Base-by-base conservation (phyloP, 2,888 invertebrate genomes). In the Agrenia bidenticulata region DNA sequence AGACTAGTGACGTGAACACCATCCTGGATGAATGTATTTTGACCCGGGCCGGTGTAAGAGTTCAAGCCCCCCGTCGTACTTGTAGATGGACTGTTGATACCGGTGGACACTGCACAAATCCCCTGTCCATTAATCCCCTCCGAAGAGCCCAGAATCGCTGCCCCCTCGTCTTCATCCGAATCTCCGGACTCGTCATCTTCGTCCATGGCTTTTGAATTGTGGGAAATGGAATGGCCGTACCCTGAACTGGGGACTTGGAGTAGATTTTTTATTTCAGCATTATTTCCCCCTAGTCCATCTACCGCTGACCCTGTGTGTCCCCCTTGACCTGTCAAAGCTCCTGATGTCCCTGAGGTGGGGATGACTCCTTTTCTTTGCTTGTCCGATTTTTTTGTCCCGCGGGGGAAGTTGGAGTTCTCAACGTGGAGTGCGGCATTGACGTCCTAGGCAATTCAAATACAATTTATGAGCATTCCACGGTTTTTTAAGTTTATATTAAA, bases 151-250 rank as follows among this genome's bases (percentile, higher is more conserved):
- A 73, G 61, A 49, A 73, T 68, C 9, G 73, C 69, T 45, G 66
- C 67, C 53, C 73, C 73, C 51, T 75, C 75, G 51, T 74, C 73
- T 49, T 75, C 75, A 15, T 70, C 73, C 27, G 73, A 73, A 11
- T 74, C 73, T n/a, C 73, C 75, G 1, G 71, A 68, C 21, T 75
- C 75, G 58, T 70, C 73, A 17, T 61, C 42, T 37, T 65, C 57
- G 26, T 64, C 62, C 1, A 68, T 15, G 7, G 15, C 7, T 11
- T 39, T 39, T 7, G 15, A 45, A 15, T 45, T 57, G 60, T 15
- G n/a, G 65, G 67, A 21, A 58, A 55, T 24, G 27, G 23, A 24
- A n/a, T 41, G 26, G 7, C n/a, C 42, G 21, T 41, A 39, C 2
- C 5, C 23, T 9, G 32, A 26, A 23, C 27, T 9, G 37, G 57